Evolutionary conservation across 2,888 invertebrate genomes (phyloP).

Genomic region (Hipparchia sbordonii): DNA sequence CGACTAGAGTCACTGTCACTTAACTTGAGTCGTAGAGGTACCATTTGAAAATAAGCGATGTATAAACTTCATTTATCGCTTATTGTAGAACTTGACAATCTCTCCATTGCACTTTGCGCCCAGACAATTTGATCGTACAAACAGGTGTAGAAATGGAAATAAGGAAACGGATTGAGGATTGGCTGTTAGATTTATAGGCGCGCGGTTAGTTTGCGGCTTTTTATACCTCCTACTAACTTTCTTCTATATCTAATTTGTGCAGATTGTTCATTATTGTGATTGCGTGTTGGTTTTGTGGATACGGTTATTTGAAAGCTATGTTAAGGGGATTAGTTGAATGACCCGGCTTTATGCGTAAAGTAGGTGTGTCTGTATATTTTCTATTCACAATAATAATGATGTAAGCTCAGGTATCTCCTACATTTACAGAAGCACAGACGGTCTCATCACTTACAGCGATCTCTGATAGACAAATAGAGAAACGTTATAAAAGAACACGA

Average conservation of each 20-base stretch:
- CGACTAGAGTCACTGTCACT: no score
- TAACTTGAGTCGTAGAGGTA: neutral
- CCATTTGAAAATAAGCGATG: neutral
- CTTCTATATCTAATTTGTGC: conserved; percentile 40
- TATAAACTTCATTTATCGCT: neutral
- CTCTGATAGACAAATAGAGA: no score
- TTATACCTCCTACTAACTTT: conserved; percentile 41
- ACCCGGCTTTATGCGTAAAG: neutral
- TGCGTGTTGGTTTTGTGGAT: conserved; percentile 29
- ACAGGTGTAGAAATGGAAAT: conserved; percentile 56
- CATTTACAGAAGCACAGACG: no score
- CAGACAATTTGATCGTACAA: conserved; percentile 53
- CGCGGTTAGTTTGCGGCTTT: conserved; percentile 52
- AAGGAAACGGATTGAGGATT: conserved; percentile 63
- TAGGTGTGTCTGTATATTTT: neutral
- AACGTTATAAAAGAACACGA: no score
- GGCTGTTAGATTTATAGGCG: conserved; percentile 57
- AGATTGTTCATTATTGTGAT: conserved; percentile 39
- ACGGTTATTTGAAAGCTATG: conserved; percentile 9
- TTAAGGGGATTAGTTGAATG: neutral
- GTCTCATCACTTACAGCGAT: no score
- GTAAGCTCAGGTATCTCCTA: no score
- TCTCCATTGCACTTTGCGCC: conserved; percentile 10
- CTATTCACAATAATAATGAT: neutral
- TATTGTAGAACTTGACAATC: conserved; percentile 18